Evolutionary conservation across 1,140 invertebrate genomes (phyloP).

Genomic region (Cotesia vestalis): DNA sequence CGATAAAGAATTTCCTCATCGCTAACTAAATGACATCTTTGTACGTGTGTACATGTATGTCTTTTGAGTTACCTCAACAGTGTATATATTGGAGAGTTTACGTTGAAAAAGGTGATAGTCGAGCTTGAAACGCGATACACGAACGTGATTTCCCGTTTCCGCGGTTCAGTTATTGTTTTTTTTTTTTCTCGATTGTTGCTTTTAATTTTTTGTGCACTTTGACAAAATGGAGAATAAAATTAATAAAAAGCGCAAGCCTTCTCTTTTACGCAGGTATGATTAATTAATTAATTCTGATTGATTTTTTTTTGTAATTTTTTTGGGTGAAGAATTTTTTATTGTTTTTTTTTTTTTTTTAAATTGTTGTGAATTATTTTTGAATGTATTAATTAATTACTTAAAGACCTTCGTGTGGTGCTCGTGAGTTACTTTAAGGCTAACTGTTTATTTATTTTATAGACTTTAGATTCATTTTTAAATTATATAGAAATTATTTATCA

Average conservation of each 20-base stretch:
- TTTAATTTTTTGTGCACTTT: conserved; percentile 8
- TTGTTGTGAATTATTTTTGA: too few species aligned
- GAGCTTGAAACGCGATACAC: conserved; percentile 32
- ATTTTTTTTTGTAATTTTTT: too few species aligned
- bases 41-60: conserved; percentile 17
- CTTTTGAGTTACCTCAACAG: conserved; percentile 27
- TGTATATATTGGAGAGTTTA: conserved; percentile 29
- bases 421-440: too few species aligned
- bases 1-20: conserved; percentile 10
- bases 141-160: background rate
- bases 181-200: background rate
- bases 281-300: too few species aligned
- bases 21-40: conserved; percentile 18
- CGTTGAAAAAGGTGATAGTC: conserved; percentile 41
- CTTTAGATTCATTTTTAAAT: too few species aligned
- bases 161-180: background rate
- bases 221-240: background rate
- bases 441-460: too few species aligned
- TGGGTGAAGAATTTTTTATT: too few species aligned
- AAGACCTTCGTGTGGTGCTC: too few species aligned
- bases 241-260: background rate
- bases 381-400: too few species aligned
- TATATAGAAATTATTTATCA: too few species aligned
- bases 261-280: too few species aligned
- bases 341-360: too few species aligned